Evolutionary conservation across 64 coral and sea anemone genomes (phyloP), one percentile per base, ranked within the genome.

Genomic region (Montipora cactus): DNA sequence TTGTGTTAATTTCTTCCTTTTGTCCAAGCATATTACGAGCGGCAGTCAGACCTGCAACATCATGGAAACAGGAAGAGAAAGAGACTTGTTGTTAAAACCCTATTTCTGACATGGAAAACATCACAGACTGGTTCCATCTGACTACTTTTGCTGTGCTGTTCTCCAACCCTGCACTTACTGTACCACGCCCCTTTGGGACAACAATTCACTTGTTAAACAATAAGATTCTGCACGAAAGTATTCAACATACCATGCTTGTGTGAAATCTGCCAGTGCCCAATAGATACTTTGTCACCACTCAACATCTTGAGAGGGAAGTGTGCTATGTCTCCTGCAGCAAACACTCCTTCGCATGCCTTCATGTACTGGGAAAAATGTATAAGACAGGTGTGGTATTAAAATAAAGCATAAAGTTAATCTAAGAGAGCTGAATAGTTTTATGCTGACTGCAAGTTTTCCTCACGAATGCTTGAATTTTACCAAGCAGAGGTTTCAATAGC

Each of bases 251-350:
- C 97, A 74, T 98, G 97, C 20, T 95, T 93, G 71, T 95, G 94
- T 45, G 97, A 90, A 9, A 98, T 94, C 91, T 98, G 97, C 97
- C 97, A 98, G 76, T 98, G 97, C 13, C 97, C 97, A 50, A 98
- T 98, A 22, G 92, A 94, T 4, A 98, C 97, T 8, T 78, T 80
- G 59, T 96, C 74, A 19, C 97, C 89, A 20, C 75, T 84, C 18
- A 98, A 86, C 98, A 99, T 99, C 79, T 95, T 96, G 11, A 99
- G 98, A 79, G 98, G 98, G 76, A 99, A 99, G 77, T 95, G 80
- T 13, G 95, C 92, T 57, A 99, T 99, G 80, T 99, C 98, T 16
- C 98, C 98, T n/a, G 95, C 92, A 21, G 95, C 98, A 74, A 93
- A 99, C 55, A 96, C 92, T 44, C 90, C 90, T 18, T 96, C 98